phyloP scores from a whole-genome alignment of 30 jellyfish, hydroid and myxozoan species.

The Morbakka virulenta region DNA sequence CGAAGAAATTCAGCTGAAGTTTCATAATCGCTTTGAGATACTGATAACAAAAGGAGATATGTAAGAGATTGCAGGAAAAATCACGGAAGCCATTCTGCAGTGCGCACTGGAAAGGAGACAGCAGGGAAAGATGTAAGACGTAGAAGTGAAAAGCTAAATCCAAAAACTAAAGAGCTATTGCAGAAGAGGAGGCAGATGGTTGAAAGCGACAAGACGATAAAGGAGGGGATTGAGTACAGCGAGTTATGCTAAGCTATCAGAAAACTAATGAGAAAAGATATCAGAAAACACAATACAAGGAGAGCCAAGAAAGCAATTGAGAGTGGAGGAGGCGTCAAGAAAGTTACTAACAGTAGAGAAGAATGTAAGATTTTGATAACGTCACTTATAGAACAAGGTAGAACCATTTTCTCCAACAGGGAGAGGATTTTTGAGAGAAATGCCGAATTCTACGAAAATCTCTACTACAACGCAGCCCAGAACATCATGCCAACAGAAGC shows the following conservation, averaged over 20 bases:
- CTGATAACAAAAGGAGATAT: neutral
- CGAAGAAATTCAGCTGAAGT: neutral
- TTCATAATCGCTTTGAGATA: neutral
- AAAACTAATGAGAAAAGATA: neutral
- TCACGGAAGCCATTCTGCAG: neutral
- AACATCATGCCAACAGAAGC: too few relatives aligned
- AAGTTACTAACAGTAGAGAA: neutral
- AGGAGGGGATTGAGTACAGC: neutral
- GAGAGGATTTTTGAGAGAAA: neutral
- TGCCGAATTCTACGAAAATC: neutral
- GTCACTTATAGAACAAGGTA: neutral
- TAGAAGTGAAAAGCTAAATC: neutral
- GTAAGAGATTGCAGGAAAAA: neutral
- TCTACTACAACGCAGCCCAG: neutral
- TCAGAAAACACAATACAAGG: neutral
- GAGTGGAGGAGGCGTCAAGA: neutral
- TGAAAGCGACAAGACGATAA: too few relatives aligned
- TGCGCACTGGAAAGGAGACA: neutral
- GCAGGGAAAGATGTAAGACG: neutral
- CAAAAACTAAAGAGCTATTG: neutral
- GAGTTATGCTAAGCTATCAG: neutral
- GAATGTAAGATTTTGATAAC: neutral
- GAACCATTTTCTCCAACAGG: neutral
- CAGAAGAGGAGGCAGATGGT: neutral
- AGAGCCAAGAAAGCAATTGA: neutral